Evolutionary conservation across 2,797 vertebrate genomes (phyloP).

Genomic region (Aplochiton taeniatus): DNA sequence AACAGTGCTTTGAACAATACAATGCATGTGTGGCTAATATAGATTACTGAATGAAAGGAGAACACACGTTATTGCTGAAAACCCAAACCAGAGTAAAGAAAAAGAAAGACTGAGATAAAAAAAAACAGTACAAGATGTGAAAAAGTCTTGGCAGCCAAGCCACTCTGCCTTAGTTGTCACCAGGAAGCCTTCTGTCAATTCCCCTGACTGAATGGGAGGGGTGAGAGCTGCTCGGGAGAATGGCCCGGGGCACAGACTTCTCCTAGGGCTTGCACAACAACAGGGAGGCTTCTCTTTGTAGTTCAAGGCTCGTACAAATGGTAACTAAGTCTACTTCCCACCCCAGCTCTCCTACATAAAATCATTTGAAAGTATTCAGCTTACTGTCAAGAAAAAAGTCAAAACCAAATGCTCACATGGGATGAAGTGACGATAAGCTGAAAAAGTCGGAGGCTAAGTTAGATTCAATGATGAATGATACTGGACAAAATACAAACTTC

Average conservation of each 20-base stretch:
- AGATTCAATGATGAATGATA: too few species aligned
- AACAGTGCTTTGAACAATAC: too few species aligned
- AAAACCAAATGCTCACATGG: constrained; percentile 40
- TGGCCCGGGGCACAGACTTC: constrained; percentile 64
- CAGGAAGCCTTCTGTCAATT: constrained; percentile 61
- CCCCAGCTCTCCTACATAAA: constrained; percentile 50
- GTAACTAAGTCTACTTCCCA: constrained; percentile 60
- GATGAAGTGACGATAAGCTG: constrained; percentile 30
- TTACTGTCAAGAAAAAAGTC: constrained; percentile 56
- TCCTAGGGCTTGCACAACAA: constrained; percentile 52
- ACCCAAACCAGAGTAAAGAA: constrained; percentile 20
- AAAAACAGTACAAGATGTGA: constrained; percentile 15
- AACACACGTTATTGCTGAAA: constrained; percentile 4
- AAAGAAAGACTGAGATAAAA: constrained; percentile 27
- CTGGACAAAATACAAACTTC: too few species aligned
- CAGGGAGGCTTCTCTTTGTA: constrained; percentile 51
- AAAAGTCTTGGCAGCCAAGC: constrained; percentile 40
- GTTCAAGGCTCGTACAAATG: constrained; percentile 66
- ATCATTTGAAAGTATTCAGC: constrained; percentile 41
- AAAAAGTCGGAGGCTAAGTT: background rate
- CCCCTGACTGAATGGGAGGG: constrained; percentile 47
- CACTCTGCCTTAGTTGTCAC: constrained; percentile 44
- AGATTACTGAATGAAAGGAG: background rate
- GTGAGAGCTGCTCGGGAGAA: constrained; percentile 65
- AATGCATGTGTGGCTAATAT: background rate